Conservation (phyloP, 2,797 vertebrate species). For the Brotogeris chrysoptera region DNA sequence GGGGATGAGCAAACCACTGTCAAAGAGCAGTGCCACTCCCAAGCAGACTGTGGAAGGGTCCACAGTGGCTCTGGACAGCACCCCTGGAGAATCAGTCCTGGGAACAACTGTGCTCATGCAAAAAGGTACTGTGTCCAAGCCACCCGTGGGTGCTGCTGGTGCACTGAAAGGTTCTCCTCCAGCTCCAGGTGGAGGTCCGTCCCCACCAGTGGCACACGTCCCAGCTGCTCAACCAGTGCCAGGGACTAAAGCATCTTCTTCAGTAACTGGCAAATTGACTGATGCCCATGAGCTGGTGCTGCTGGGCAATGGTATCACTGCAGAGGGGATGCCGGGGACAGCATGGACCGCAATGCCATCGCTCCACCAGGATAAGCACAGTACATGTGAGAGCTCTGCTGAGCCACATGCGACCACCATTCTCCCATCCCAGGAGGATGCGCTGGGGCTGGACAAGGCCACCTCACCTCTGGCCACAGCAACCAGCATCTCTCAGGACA, state of each 20-base stretch:
- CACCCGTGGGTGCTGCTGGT: background rate
- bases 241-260: background rate
- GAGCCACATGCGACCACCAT: rapidly evolving
- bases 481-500: background rate
- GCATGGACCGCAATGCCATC: rapidly evolving
- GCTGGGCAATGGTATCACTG: background rate
- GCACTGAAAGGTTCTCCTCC: background rate
- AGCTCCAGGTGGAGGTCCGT: background rate
- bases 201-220: rapidly evolving
- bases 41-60: background rate
- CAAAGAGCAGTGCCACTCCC: background rate
- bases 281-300: background rate
- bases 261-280: background rate
- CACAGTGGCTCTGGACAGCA: background rate
- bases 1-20: background rate
- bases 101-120: background rate
- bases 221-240: rapidly evolving
- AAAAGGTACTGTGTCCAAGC: rapidly evolving
- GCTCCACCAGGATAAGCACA: background rate
- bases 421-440: background rate
- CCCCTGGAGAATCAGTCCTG: background rate
- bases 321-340: rapidly evolving
- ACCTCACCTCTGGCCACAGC: background rate
- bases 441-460: rapidly evolving
- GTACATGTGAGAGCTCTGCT: background rate